Evolutionary conservation across 2,888 invertebrate genomes (phyloP).

Genomic region (Trypoxylon attenuatum): DNA sequence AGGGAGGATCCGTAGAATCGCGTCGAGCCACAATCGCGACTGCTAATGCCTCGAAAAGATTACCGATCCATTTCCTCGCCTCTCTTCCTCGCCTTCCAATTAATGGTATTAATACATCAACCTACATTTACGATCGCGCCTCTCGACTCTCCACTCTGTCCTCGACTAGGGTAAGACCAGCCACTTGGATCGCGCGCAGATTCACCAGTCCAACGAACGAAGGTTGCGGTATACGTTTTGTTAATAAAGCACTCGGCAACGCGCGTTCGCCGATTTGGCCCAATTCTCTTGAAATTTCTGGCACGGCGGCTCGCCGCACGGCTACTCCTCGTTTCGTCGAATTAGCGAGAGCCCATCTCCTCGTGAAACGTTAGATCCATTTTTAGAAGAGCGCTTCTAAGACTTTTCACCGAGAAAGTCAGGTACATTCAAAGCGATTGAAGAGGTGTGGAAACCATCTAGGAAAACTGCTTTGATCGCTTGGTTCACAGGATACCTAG

Average conservation of each 20-base stretch:
- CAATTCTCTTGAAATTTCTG: conserved; percentile 56
- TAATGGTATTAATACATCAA: conserved; percentile 57
- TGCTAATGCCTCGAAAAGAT: too few relatives aligned
- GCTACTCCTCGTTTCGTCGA: conserved; percentile 14
- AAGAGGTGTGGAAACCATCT: too few relatives aligned
- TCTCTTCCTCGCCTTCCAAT: conserved; percentile 7
- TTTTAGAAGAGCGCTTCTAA: too few relatives aligned
- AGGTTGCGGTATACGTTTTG: conserved; percentile 53
- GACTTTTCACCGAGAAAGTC: too few relatives aligned
- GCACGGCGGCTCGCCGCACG: conserved; percentile 47
- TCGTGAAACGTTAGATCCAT: too few relatives aligned
- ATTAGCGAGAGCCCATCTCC: background rate
- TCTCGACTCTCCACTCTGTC: too few relatives aligned
- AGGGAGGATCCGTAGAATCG: background rate
- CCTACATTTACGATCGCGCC: conserved; percentile 42
- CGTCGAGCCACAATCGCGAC: too few relatives aligned
- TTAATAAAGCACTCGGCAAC: conserved; percentile 48
- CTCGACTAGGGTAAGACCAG: too few relatives aligned
- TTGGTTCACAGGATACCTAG: too few relatives aligned
- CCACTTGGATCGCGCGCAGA: conserved; percentile 7
- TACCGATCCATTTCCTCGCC: background rate
- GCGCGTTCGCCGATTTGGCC: conserved; percentile 52
- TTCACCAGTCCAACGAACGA: conserved; percentile 34
- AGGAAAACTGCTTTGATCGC: too few relatives aligned
- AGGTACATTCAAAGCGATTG: too few relatives aligned